Base-by-base conservation (phyloP, 2,797 vertebrate species). In the Artibeus jamaicensis region DNA sequence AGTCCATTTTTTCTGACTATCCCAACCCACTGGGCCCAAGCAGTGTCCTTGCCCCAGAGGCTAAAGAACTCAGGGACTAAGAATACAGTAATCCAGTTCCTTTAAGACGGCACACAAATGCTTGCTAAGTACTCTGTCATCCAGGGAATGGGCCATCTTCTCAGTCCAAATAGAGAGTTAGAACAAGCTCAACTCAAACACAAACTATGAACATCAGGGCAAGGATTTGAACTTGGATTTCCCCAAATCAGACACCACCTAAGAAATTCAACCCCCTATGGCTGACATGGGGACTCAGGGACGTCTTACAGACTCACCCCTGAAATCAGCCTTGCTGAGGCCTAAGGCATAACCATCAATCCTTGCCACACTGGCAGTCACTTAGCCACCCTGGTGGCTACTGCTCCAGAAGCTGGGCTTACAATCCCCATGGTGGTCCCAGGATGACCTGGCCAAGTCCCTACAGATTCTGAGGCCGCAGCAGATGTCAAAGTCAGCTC, bases 311-410 rank as follows among this genome's bases (percentile, higher is more conserved):
- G 4, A 1, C 19, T 1, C 9, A 15, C 39, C 22, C 53, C 0
- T 4, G 29, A 74, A 7, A 3, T 39, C 39, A 2, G 37, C 44
- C 37, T 5, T 37, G 71, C 65, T 39, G 71, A 67, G 29, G 29
- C 6, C 39, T 9, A 9, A n/a, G 1, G 29, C n/a, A 14, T 34
- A 29, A 55, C 0, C 10, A 46, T 0, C 9, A 4, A 8, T 2
- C 46, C n/a, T 18, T 15, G 26, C 26, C 11, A 3, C 7, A 3
- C 7, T 21, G 19, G 5, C 3, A 0, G 22, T 29, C 59, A 26
- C 0, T 1, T 0, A 18, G 42, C 19, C 59, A 26, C 29, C n/a
- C 9, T 22, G 9, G 1, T 2, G 14, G 14, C 73, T 48, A 10
- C 29, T 14, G 53, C 62, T 84, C 24, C 39, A 19, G 73, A 79